Evolutionary conservation across 2,113 vertebrate species (phyloP).

Genomic region (Loxodonta africana): DNA sequence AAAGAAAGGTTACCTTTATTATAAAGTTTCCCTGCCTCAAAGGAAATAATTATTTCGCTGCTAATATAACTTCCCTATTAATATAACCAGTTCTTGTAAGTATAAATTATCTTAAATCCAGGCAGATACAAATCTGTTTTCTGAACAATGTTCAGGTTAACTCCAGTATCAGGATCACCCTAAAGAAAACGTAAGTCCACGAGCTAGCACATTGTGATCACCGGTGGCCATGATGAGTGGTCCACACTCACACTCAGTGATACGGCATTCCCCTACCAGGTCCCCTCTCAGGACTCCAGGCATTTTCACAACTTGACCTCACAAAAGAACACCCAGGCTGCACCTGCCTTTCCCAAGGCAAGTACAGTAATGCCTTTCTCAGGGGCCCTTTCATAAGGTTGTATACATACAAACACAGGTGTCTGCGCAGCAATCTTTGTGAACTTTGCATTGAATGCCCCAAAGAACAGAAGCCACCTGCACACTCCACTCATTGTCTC

Average conservation of each 20-base stretch:
- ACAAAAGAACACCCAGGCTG: slow-evolving; percentile 72
- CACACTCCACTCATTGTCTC: slow-evolving; percentile 74
- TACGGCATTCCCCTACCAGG: neutral
- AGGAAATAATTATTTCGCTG: slow-evolving; percentile 45
- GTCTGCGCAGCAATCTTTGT: slow-evolving; percentile 41
- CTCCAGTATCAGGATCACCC: neutral
- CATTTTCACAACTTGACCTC: slow-evolving; percentile 70
- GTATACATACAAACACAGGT: slow-evolving; percentile 60
- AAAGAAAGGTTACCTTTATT: neutral
- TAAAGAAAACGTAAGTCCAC: neutral
- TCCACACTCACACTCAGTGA: neutral
- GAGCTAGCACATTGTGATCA: neutral
- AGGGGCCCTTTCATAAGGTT: neutral
- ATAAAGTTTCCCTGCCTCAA: slow-evolving; percentile 58
- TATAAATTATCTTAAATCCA: slow-evolving; percentile 49
- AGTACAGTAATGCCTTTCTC: slow-evolving; percentile 8
- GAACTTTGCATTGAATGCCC: slow-evolving; percentile 70
- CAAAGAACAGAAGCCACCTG: slow-evolving; percentile 14
- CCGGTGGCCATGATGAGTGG: neutral
- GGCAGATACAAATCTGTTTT: slow-evolving; percentile 43
- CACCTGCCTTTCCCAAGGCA: slow-evolving; percentile 39
- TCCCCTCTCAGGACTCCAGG: slow-evolving; percentile 10
- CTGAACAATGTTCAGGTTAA: slow-evolving; percentile 6
- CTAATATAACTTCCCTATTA: slow-evolving; percentile 45
- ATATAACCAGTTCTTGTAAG: slow-evolving; percentile 2